Base-by-base conservation (phyloP, 2,888 invertebrate genomes). In the Caenorhabditis angaria region DNA sequence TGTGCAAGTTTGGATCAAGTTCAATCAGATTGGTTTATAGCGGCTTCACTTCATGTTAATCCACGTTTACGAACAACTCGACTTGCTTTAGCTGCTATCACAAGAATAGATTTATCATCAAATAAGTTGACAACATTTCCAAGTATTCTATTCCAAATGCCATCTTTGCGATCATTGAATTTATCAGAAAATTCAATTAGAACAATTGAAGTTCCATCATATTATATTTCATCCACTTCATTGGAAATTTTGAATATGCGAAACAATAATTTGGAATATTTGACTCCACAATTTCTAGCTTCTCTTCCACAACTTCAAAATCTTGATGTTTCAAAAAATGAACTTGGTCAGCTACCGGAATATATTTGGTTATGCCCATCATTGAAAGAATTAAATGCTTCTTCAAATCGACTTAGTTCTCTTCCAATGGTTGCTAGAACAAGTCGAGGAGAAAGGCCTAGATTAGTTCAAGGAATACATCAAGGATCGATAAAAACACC, bases 261-360 rank as follows among this genome's bases (percentile, higher is more conserved):
- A 90, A 88, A 96, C 88, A 95, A 95, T 89, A 91, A 94, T 2
- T 89, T 99, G 41, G 93, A 93, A 77, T 90, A 91, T 61, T 89
- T 97, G 20, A 61, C 67, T 1, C 59, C 73, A 51, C 93, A 80
- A 55, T 69, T 80, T 24, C 57, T 80, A n/a, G 62, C 77, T 0
- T 61, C 75, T 0, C 69, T 83, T 29, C 82, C 83, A 6, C 70
- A 71, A 28, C 76, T 86, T 5, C 64, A 75, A 57, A 78, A 75
- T 1, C 90, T 99, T 77, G 95, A 97, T 88, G 92, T 95, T n/a
- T 94, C 95, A 0, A 94, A 95, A 89, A 97, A 97, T 89, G 94
- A 94, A 88, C 89, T 97, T 63, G 92, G 93, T 76, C 89, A 91
- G 57, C 89, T 97, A 63, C 95, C 96, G 0, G 91, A 92, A 65